phyloP scores from a whole-genome alignment of 2,113 vertebrate genomes.

The Thryonomys swinderianus region DNA sequence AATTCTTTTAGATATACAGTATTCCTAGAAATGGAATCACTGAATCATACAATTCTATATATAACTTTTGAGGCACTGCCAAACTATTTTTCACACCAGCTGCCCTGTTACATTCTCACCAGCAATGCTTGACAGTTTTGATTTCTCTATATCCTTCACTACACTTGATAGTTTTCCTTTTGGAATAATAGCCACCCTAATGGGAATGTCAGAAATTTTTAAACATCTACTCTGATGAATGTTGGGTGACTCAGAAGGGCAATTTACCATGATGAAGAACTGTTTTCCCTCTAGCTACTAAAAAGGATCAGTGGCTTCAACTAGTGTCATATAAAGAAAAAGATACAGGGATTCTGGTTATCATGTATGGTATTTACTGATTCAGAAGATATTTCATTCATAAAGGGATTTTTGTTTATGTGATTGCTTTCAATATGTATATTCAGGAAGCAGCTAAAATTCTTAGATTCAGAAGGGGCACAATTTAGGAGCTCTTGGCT shows the following conservation, averaged over 20 bases:
- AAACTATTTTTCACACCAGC: background rate
- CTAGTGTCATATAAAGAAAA: background rate
- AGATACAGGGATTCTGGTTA: background rate
- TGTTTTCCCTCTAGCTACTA: background rate
- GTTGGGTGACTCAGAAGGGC: conserved; percentile 20
- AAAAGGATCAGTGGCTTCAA: background rate
- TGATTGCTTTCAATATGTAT: background rate
- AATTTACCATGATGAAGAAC: background rate
- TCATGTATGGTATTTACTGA: background rate
- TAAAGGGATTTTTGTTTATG: background rate
- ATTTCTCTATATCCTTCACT: conserved; percentile 35
- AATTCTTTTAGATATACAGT: background rate
- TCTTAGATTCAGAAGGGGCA: background rate
- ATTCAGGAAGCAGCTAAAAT: background rate
- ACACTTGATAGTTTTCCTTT: conserved; percentile 46
- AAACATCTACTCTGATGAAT: conserved; percentile 33
- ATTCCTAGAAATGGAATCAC: background rate
- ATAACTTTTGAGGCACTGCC: background rate
- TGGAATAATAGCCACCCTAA: background rate
- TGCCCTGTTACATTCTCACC: background rate
- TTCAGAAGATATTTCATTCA: background rate
- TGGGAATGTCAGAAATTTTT: conserved; percentile 18
- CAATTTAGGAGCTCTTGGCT: background rate
- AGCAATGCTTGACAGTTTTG: background rate
- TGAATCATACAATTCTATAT: background rate